These are phyloP conservation scores for Aplodontia rufa DNA, from an alignment of 2,113 vertebrate genomes.

Conservation along the genomic window DNA sequence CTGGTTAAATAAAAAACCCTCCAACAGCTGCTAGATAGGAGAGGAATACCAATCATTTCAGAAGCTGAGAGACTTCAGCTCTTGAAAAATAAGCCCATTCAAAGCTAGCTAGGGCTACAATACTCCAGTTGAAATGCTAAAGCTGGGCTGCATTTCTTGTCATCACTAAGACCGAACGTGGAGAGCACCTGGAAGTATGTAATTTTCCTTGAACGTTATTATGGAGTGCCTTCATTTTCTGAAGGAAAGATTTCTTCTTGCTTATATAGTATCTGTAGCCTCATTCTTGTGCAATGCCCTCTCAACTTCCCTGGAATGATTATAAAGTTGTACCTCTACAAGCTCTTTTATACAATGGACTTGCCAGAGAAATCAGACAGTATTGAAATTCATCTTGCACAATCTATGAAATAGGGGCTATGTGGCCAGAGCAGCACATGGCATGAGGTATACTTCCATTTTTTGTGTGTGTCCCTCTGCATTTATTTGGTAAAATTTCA, in stretches of 20 bases:
- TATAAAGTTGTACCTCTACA: slow-evolving; percentile 12
- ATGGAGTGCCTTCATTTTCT: slow-evolving; percentile 12
- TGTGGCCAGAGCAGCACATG: background rate
- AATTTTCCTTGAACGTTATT: slow-evolving; percentile 61
- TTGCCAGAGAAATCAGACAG: slow-evolving; percentile 50
- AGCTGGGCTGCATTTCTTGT: slow-evolving; percentile 38
- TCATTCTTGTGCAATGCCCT: slow-evolving; percentile 49
- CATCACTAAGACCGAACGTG: background rate
- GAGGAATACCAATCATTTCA: slow-evolving; percentile 69
- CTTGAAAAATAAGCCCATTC: slow-evolving; percentile 67
- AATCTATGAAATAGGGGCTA: slow-evolving; percentile 23
- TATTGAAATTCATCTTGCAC: slow-evolving; percentile 52
- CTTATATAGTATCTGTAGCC: slow-evolving; percentile 33
- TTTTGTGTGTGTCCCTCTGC: slow-evolving; percentile 60
- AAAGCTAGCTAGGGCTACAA: slow-evolving; percentile 27
- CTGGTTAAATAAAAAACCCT: slow-evolving; percentile 68
- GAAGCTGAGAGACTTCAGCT: slow-evolving; percentile 56
- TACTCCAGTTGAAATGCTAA: slow-evolving; percentile 56
- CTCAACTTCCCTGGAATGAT: slow-evolving; percentile 45
- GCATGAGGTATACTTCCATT: slow-evolving; percentile 46
- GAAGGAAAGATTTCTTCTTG: slow-evolving; percentile 53
- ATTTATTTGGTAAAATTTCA: slow-evolving; percentile 70
- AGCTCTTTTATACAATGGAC: slow-evolving; percentile 50
- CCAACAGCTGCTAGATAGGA: slow-evolving; percentile 59
- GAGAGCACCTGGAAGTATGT: background rate